Percentiles rank a stretch among this genome's conserved stretches.
These are phyloP conservation scores for Tragelaphus imberbis DNA, from an alignment of 2,113 vertebrate genomes.

Conservation along the genomic window DNA sequence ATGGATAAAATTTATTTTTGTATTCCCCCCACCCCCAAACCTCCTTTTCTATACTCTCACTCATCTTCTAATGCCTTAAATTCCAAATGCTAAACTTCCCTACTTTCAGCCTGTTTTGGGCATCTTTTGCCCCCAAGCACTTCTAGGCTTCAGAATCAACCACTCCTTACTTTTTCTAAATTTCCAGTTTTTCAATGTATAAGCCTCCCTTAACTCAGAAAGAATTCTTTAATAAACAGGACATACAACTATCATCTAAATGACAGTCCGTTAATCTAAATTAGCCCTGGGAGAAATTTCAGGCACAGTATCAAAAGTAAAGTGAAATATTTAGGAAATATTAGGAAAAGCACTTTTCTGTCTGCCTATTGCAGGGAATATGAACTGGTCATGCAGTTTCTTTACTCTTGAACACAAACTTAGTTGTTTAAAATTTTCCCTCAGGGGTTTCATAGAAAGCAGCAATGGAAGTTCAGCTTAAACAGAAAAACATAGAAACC, in stretches of 20 bases:
- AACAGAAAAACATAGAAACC: not conserved
- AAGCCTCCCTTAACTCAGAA: not conserved
- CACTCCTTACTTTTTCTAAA: not conserved
- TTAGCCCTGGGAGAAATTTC: not conserved
- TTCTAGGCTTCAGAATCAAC: not conserved
- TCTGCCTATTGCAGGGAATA: not conserved
- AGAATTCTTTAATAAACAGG: not conserved
- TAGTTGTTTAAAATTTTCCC: not conserved
- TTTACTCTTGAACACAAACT: constrained; percentile 6
- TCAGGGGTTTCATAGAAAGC: not conserved
- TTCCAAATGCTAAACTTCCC: not conserved
- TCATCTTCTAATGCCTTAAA: not conserved
- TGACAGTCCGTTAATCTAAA: not conserved
- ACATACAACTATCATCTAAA: not conserved
- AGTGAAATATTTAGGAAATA: constrained; percentile 6
- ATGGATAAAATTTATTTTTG: not conserved
- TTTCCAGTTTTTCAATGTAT: not conserved
- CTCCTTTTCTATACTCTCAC: not conserved
- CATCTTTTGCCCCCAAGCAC: not conserved
- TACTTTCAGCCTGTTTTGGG: not conserved
- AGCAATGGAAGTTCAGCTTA: not conserved
- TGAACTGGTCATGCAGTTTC: not conserved
- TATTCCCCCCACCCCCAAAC: not conserved
- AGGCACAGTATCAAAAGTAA: not conserved
- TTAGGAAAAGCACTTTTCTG: not conserved